Evolutionary conservation across 2,113 vertebrate genomes (phyloP).

Genomic region (Pampusana beccarii): DNA sequence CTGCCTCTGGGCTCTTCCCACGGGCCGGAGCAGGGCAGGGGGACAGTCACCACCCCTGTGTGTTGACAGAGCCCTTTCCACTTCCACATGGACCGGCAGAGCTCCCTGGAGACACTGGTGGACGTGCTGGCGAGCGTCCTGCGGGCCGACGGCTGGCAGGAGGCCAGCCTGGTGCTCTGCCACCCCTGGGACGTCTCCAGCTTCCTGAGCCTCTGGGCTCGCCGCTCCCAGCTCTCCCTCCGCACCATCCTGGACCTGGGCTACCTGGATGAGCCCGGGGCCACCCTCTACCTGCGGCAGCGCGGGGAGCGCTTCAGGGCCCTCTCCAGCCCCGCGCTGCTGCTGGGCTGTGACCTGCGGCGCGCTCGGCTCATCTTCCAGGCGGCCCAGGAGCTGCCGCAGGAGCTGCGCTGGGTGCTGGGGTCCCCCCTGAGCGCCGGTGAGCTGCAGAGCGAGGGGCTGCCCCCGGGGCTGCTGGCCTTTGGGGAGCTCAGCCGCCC

Average conservation of each 20-base stretch:
- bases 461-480: conserved; percentile 88
- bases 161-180: conserved; percentile 82
- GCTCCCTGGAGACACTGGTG: conserved; percentile 78
- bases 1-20: neutral
- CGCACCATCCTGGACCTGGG: conserved; percentile 81
- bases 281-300: conserved; percentile 69
- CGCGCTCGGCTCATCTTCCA: conserved; percentile 76
- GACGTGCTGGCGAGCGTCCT: conserved; percentile 80
- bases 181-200: conserved; percentile 76
- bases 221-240: conserved; percentile 67
- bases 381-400: conserved; percentile 68
- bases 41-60: neutral
- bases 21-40: neutral
- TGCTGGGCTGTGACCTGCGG: conserved; percentile 84
- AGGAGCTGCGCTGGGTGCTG: conserved; percentile 88
- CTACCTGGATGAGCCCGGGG: conserved; percentile 33
- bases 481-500: conserved; percentile 86
- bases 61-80: conserved; percentile 85
- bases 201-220: conserved; percentile 62
- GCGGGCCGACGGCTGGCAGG: conserved; percentile 78
- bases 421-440: conserved; percentile 83
- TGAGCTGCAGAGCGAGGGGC: conserved; percentile 83
- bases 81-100: conserved; percentile 83
- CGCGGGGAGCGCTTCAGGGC: conserved; percentile 52
- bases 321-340: conserved; percentile 75